Evolutionary conservation across 2,888 invertebrate genomes (phyloP), one percentile per base, ranked within the genome.

Genomic region (Brenthis hecate): DNA sequence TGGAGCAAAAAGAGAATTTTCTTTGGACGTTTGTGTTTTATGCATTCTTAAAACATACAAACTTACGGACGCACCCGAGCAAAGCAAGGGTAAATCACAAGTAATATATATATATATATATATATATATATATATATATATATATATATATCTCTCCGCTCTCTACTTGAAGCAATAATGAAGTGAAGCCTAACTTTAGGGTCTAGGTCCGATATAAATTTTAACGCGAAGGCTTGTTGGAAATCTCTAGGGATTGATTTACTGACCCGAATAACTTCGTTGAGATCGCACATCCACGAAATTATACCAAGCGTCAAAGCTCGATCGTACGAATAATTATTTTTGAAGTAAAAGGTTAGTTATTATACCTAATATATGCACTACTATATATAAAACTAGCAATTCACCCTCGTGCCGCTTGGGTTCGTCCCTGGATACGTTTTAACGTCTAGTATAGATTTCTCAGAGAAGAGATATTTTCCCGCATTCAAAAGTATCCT

Each of bases 211-310:
- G 66, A 66, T 69, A 69, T 72, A 72, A 72, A 69, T 72, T 66
- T 56, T 66, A 66, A 56, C 69, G 53, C 51, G 66, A 71, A 64
- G 69, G 63, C 54, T 58, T 47, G 69, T 68, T 71, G 57, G 55
- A 65, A 66, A 54, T 60, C 71, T 65, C 71, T 65, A 6, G 69
- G 61, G 71, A 66, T 69, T 67, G 69, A 69, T 72, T 72, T 64
- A 69, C 64, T 72, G 69, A 71, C 71, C 71, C 71, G 54, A 47
- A 56, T 60, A 60, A 69, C 69, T 58, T 69, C 60, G 66, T 69
- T 58, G 69, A 71, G 66, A 66, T 66, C 69, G 60, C 28, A 54
- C 65, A 65, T 68, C 71, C 54, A 61, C 56, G 50, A 63, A 63
- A 64, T 70, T 63, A 56, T 66, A 47, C 57, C 54, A 53, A 65